phyloP scores from a whole-genome alignment of 2,797 vertebrate genomes.

The Lithobates pipiens region DNA sequence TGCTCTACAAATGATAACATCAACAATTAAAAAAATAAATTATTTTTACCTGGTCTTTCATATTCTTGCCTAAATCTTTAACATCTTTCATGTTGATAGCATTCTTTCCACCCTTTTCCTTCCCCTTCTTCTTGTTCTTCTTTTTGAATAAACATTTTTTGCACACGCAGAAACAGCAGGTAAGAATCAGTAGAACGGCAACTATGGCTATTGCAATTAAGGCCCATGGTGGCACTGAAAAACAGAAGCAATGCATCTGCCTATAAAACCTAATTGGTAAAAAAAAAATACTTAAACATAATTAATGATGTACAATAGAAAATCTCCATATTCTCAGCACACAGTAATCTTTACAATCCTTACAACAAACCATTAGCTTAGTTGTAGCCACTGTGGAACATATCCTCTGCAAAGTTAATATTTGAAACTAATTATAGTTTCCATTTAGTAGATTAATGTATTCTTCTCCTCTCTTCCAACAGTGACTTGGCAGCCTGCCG shows the following conservation, averaged over 20 bases:
- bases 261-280: not conserved
- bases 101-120: slow-evolving; percentile 98
- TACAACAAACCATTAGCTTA: too few species aligned
- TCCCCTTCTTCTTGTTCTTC: slow-evolving; percentile 99
- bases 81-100: slow-evolving; percentile 99
- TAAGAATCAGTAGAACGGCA: slow-evolving; percentile 93
- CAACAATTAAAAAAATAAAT: not conserved
- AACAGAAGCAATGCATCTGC: slow-evolving; percentile 63
- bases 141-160: slow-evolving; percentile 99
- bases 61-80: slow-evolving; percentile 89
- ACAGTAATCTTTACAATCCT: too few species aligned
- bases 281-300: not conserved
- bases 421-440: too few species aligned
- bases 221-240: slow-evolving; percentile 97
- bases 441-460: too few species aligned
- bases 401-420: too few species aligned
- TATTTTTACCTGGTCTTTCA: slow-evolving; percentile 90
- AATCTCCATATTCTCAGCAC: too few species aligned
- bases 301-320: not conserved
- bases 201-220: slow-evolving; percentile 98
- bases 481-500: too few species aligned
- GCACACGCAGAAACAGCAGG: slow-evolving; percentile 99
- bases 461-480: too few species aligned
- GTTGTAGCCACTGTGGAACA: too few species aligned
- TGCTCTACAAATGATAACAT: not conserved